These are phyloP conservation scores for Noctua janthe DNA, from an alignment of 2,888 invertebrate genomes.

Conservation along the genomic window DNA sequence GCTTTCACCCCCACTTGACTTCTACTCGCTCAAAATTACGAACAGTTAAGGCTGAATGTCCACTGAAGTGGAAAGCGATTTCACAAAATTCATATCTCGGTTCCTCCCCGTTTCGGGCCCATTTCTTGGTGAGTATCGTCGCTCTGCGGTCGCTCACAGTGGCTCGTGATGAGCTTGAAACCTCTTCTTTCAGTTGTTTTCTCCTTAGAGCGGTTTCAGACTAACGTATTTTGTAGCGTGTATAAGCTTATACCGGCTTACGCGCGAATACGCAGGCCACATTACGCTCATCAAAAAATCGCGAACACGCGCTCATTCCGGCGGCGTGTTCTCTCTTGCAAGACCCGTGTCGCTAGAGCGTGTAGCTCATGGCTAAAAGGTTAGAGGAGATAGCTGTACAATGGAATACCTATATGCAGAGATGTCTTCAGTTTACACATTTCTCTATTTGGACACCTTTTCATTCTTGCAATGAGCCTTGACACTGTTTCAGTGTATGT, in stretches of 20 bases:
- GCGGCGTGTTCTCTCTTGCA: too few relatives aligned
- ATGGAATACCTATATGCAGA: background rate
- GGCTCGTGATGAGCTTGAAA: too few relatives aligned
- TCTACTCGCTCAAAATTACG: slow-evolving; percentile 36
- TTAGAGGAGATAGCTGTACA: background rate
- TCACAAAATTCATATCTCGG: background rate
- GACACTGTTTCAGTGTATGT: background rate
- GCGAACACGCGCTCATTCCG: too few relatives aligned
- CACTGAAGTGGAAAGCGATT: slow-evolving; percentile 10
- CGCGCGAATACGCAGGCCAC: too few relatives aligned
- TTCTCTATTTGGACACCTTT: background rate
- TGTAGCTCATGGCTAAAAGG: fast-evolving
- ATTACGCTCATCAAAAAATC: too few relatives aligned
- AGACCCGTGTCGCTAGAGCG: background rate
- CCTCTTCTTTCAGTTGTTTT: too few relatives aligned
- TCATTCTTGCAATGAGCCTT: background rate
- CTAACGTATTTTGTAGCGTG: too few relatives aligned
- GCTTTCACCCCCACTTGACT: slow-evolving; percentile 35
- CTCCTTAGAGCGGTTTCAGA: too few relatives aligned
- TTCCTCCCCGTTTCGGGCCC: background rate
- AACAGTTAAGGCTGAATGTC: slow-evolving; percentile 11
- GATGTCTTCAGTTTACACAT: background rate
- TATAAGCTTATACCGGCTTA: too few relatives aligned
- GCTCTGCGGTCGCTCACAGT: background rate
- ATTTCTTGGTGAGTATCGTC: background rate